Base-by-base conservation (phyloP, 2,888 invertebrate species). In the Toxonevra muliebris region DNA sequence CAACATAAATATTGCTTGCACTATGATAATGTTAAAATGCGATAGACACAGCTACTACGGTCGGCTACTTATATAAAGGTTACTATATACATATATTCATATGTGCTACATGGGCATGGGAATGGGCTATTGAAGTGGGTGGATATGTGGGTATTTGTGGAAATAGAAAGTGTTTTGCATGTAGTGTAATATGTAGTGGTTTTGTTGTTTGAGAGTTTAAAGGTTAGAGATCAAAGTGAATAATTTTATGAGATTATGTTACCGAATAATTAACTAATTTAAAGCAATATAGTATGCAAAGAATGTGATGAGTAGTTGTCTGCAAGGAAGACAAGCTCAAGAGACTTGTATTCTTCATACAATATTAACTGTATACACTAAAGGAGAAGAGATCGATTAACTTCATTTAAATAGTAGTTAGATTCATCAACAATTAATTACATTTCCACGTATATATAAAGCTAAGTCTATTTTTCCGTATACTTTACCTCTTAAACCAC, bases 1-100 rank as follows among this genome's bases (percentile, higher is more conserved):
- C 66, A 54, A 40, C 55, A 61, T 65, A 65, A 65, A 65, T 65
- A 65, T 65, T 58, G 58, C 41, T 58, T 12, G 48, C 53, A 55
- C 13, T 53, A 60, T 57, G 50, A 57, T 30, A 19, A 64, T 42
- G 55, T 45, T 2, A 30, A 30, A 30, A 30, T 30, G 30, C 7
- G 30, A 30, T 30, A 7, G 7, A 30, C 7, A 30, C 30, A 4
- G 30, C 30, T 30, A 30, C 30, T 30, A 30, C 7, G 30, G 30
- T 7, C 7, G 30, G 3, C 7, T 30, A 30, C 30, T 4, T 4
- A 30, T 7, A 30, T 30, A 30, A 30, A 30, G 30, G 30, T n/a
- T n/a, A n/a, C n/a, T n/a, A n/a, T n/a, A n/a, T n/a, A n/a, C n/a
- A n/a, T n/a, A n/a, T n/a, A 30, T 30, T 30, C 30, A 30, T 30